Base-by-base conservation (phyloP, 2,113 vertebrate species). In the Seriola quinqueradiata region DNA sequence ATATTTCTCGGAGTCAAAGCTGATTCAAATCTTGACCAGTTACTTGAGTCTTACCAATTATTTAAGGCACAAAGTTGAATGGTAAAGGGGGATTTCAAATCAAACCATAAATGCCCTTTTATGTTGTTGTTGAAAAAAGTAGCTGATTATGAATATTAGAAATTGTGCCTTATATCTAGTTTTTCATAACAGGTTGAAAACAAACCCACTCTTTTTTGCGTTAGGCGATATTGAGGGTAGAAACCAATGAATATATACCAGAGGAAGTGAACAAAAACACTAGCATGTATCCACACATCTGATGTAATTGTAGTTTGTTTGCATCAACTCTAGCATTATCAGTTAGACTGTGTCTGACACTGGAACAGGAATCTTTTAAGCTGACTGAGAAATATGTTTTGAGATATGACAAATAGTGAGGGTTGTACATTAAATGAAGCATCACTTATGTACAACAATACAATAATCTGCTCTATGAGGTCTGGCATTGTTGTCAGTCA, bases 401-500 rank as follows among this genome's bases (percentile, higher is more conserved):
- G 19, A 52, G 19, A 52, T 40, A 2, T 32, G 23, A 21, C 61
- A 59, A 23, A 48, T 13, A 25, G 19, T 40, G 11, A 46, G 11
- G 6, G 19, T 4, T 36, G 5, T 19, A 6, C 36, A 44, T 70
- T 38, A 34, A 60, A 70, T 19, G 0, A 54, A 46, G 21, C 25
- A 46, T 55, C 19, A 23, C 28, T 50, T 9, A 69, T 21, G 2
- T n/a, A 28, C 32, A 74, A 13, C 2, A 13, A 17, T 59, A 11
- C 64, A 63, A 40, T 82, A 10, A 34, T 50, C 14, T 65, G 25
- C 40, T 14, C 28, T 60, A 1, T 55, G 28, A 61, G 50, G 11
- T 59, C 57, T 58, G 46, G 50, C 16, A 38, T 10, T 14, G 59
- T 68, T 58, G 60, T 63, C 32, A 67, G 55, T 38, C 64, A 75